Percentiles rank a stretch among this genome's conserved stretches.
Conservation (phyloP, 2,888 invertebrate species). For the Latrodectus hesperus region DNA sequence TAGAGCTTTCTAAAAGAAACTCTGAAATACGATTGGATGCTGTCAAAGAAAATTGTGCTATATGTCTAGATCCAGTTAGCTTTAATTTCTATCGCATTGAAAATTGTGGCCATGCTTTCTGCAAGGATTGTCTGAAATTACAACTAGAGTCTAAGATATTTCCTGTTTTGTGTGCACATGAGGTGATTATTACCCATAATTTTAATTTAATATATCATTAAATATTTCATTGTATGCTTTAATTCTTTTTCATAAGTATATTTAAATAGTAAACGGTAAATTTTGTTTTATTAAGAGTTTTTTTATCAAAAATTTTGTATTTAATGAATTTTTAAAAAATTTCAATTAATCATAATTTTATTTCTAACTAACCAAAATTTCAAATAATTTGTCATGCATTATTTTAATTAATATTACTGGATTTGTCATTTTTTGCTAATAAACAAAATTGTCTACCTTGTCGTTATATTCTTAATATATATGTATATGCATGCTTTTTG, state of each 20-base stretch:
- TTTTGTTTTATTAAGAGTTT: background rate
- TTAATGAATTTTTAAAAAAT: background rate
- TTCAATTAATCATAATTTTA: too few relatives aligned
- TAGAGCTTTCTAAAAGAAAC: conserved; percentile 14
- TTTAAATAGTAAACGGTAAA: background rate
- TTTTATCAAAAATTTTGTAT: background rate
- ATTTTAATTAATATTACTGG: too few relatives aligned
- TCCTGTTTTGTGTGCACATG: conserved; percentile 45
- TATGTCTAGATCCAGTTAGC: conserved; percentile 44
- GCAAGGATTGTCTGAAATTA: conserved; percentile 51
- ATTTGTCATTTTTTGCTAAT: too few relatives aligned
- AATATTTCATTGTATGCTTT: background rate
- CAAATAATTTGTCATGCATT: too few relatives aligned
- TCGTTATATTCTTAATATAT: too few relatives aligned
- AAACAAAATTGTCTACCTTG: too few relatives aligned
- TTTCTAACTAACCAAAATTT: too few relatives aligned
- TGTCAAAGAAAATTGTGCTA: conserved; percentile 34
- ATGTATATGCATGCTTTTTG: too few relatives aligned
- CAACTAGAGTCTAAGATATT: conserved; percentile 44
- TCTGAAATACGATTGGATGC: background rate
- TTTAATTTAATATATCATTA: background rate
- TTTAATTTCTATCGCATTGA: conserved; percentile 48
- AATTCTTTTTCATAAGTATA: background rate
- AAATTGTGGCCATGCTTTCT: conserved; percentile 63
- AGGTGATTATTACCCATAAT: conserved; percentile 16